Conservation (phyloP, 2,888 invertebrate species). For the Agapetus fuscipes region DNA sequence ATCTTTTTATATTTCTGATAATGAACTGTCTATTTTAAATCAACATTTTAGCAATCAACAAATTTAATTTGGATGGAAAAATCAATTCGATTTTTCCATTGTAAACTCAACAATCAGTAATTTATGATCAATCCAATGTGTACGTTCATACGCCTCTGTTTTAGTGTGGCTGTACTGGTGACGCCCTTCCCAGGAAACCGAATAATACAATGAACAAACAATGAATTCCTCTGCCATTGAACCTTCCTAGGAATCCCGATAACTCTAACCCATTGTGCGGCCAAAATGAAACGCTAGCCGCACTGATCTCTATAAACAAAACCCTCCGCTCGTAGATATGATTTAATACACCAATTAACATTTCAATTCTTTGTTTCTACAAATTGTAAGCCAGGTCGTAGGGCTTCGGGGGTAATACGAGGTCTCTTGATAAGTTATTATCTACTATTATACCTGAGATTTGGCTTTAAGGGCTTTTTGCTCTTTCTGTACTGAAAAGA, state of each 20-base stretch:
- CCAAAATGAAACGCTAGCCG: slow-evolving; percentile 11
- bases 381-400: slow-evolving; percentile 6
- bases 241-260: slow-evolving; percentile 10
- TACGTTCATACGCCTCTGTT: neutral
- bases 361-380: slow-evolving; percentile 24
- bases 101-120: too few relatives aligned
- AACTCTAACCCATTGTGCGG: slow-evolving; percentile 15
- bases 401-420: slow-evolving; percentile 5
- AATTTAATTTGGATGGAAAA: too few relatives aligned
- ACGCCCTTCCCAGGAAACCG: neutral
- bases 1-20: too few relatives aligned
- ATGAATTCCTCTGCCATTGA: slow-evolving; percentile 18
- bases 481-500: neutral
- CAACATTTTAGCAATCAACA: too few relatives aligned
- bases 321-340: slow-evolving; percentile 24
- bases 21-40: too few relatives aligned
- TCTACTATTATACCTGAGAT: too few relatives aligned
- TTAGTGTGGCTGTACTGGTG: neutral
- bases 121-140: too few relatives aligned
- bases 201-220: slow-evolving; percentile 4
- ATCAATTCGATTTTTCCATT: neutral
- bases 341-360: slow-evolving; percentile 35
- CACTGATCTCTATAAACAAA: slow-evolving; percentile 13
- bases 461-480: neutral
- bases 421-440: slow-evolving; percentile 10